Conservation (phyloP, 2,888 invertebrate genomes). For the Rhingia rostrata region DNA sequence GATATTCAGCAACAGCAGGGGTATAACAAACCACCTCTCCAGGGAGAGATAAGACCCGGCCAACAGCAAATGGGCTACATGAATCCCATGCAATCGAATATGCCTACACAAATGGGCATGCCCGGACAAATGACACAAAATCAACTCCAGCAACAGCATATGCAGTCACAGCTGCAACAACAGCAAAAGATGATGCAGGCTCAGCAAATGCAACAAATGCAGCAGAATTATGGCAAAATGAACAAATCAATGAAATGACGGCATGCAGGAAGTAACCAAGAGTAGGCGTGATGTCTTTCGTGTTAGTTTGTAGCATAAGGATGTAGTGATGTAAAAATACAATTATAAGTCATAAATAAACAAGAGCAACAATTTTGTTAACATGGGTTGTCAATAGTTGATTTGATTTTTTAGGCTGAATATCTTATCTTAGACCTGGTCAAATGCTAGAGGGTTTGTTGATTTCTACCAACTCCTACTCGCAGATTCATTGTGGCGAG, state of each 20-base stretch:
- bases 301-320: conserved; percentile 38
- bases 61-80: conserved; percentile 64
- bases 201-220: conserved; percentile 85
- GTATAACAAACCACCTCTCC: conserved; percentile 78
- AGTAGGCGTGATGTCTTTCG: background rate
- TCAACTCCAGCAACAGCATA: conserved; percentile 83
- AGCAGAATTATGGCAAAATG: conserved; percentile 78
- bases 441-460: too few species aligned
- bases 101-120: conserved; percentile 68
- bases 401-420: too few species aligned
- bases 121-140: conserved; percentile 76
- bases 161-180: conserved; percentile 80
- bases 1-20: conserved; percentile 84
- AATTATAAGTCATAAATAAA: conserved; percentile 1
- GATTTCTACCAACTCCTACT: too few species aligned
- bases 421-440: too few species aligned
- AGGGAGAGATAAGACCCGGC: conserved; percentile 53
- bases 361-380: too few species aligned
- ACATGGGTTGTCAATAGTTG: too few species aligned
- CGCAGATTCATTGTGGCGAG: too few species aligned
- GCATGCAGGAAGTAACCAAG: conserved; percentile 3
- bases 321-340: conserved; percentile 11
- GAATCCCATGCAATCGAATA: conserved; percentile 58
- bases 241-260: conserved; percentile 80
- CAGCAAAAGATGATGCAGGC: conserved; percentile 81